Conservation (phyloP, 2,888 invertebrate genomes). For the Leucophora obtusa region DNA sequence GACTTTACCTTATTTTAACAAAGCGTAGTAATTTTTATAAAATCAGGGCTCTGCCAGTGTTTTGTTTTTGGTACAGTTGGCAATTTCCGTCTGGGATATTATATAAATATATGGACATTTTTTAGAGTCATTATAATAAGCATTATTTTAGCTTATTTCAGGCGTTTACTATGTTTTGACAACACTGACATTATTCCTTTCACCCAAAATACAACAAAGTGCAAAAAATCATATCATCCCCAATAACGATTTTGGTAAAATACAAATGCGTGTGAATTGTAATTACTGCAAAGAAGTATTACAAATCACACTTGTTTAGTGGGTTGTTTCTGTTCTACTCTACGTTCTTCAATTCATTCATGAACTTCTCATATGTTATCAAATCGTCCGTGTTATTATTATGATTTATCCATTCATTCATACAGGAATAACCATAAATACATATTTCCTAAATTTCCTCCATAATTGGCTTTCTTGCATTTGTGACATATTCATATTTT, state of each 20-base stretch:
- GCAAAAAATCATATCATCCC: slow-evolving; percentile 28
- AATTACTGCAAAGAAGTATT: slow-evolving; percentile 73
- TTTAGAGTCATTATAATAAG: no score
- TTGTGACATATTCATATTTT: slow-evolving; percentile 52
- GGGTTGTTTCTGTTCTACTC: slow-evolving; percentile 38
- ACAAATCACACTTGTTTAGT: slow-evolving; percentile 56
- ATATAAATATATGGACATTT: no score
- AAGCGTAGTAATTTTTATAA: no score
- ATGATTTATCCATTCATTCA: slow-evolving; percentile 24
- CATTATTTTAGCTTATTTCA: no score
- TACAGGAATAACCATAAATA: background rate
- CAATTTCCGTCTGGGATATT: no score
- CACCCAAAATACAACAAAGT: background rate
- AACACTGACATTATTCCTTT: background rate
- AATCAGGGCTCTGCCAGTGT: no score
- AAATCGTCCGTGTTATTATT: slow-evolving; percentile 60
- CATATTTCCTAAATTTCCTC: slow-evolving; percentile 28
- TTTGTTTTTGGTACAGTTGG: no score
- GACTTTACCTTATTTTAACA: no score
- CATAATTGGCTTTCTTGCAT: slow-evolving; percentile 62
- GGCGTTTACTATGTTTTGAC: background rate
- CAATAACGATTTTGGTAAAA: slow-evolving; percentile 3
- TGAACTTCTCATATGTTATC: slow-evolving; percentile 55
- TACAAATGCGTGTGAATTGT: slow-evolving; percentile 73
- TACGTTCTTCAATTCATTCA: slow-evolving; percentile 11